Conservation (phyloP, 2,113 vertebrate species). For the Silurus meridionalis region DNA sequence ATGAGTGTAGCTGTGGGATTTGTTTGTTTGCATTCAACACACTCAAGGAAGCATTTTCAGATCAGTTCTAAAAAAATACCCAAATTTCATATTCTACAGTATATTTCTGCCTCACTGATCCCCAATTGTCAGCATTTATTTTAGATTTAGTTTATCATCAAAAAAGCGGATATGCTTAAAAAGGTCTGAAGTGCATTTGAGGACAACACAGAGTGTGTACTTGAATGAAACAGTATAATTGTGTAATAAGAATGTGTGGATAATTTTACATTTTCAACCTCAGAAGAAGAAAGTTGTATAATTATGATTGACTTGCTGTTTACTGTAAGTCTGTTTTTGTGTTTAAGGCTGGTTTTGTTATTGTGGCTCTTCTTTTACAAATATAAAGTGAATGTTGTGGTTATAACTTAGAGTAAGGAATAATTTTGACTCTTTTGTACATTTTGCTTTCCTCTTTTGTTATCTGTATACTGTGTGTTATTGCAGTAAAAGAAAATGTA, state of each 20-base stretch:
- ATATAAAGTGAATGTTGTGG: slow-evolving; percentile 58
- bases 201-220: slow-evolving; percentile 39
- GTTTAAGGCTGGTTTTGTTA: slow-evolving; percentile 40
- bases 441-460: slow-evolving; percentile 56
- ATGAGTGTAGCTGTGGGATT: slow-evolving; percentile 50
- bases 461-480: slow-evolving; percentile 67
- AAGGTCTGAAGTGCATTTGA: slow-evolving; percentile 13
- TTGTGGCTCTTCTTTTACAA: slow-evolving; percentile 60
- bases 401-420: slow-evolving; percentile 55
- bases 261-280: slow-evolving; percentile 59
- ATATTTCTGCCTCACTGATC: not conserved
- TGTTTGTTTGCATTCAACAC: slow-evolving; percentile 20
- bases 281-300: slow-evolving; percentile 39
- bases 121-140: not conserved
- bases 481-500: slow-evolving; percentile 57
- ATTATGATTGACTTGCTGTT: slow-evolving; percentile 57
- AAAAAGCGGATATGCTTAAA: slow-evolving; percentile 21
- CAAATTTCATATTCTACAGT: not conserved
- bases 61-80: not conserved
- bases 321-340: slow-evolving; percentile 61
- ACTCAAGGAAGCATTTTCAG: slow-evolving; percentile 7
- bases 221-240: slow-evolving; percentile 40
- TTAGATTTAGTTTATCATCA: not conserved
- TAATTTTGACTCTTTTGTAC: slow-evolving; percentile 69
- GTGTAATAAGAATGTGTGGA: slow-evolving; percentile 53